These are phyloP conservation scores for Geotrupes spiniger DNA, from an alignment of 2,888 invertebrate species.

Conservation along the genomic window DNA sequence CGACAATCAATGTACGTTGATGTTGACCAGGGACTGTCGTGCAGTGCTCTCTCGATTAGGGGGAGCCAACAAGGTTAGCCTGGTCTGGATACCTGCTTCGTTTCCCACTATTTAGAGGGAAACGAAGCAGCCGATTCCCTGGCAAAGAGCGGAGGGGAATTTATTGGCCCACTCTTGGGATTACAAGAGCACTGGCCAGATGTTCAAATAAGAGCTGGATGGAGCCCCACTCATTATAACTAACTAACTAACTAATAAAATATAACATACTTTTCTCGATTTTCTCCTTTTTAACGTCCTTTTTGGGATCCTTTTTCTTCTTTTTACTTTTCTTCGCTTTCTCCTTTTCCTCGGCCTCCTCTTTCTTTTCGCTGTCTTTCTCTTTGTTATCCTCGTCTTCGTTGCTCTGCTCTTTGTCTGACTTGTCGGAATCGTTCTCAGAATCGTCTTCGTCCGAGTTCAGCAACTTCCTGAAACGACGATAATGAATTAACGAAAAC, in stretches of 20 bases:
- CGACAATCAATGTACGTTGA: too few relatives aligned
- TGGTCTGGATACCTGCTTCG: too few relatives aligned
- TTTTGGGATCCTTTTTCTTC: conserved; percentile 55
- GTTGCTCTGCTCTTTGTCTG: conserved; percentile 63
- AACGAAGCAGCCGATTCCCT: too few relatives aligned
- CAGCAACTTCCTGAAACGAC: conserved; percentile 70
- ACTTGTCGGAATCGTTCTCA: conserved; percentile 79
- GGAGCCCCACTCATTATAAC: not conserved
- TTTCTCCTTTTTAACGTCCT: conserved; percentile 60
- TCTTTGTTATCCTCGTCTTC: conserved; percentile 70
- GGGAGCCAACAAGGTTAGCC: too few relatives aligned
- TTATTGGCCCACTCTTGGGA: too few relatives aligned
- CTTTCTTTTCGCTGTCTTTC: conserved; percentile 64
- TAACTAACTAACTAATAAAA: not conserved
- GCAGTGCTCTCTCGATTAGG: too few relatives aligned
- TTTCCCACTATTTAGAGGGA: too few relatives aligned
- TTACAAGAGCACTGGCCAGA: too few relatives aligned
- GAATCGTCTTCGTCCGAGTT: conserved; percentile 87
- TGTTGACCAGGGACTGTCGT: too few relatives aligned
- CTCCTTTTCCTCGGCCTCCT: conserved; percentile 56
- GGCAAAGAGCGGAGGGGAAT: too few relatives aligned
- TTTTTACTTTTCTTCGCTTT: conserved; percentile 63
- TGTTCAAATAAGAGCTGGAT: too few relatives aligned
- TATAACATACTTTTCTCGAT: conserved; percentile 45
- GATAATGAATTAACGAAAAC: too few relatives aligned